A percentile compares a stretch with the other conserved stretches of the same genome.
Conservation (phyloP, 2,888 invertebrate species). For the Orchesella flavescens region DNA sequence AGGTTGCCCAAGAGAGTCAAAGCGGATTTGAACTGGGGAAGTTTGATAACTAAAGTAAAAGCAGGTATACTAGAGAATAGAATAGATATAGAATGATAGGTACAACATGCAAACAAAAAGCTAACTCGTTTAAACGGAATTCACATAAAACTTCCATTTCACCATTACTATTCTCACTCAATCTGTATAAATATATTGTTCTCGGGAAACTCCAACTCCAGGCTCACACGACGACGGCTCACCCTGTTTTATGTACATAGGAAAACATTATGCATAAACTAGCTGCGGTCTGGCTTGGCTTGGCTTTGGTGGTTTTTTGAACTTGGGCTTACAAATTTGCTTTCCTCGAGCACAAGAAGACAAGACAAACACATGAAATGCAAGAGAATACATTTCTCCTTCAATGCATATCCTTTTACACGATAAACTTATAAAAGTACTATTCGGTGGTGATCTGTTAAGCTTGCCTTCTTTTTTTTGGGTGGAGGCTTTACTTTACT, state of each 20-base stretch:
- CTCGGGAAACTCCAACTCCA: too few relatives aligned
- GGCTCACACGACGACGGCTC: neutral
- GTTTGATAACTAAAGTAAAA: neutral
- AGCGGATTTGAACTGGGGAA: too few relatives aligned
- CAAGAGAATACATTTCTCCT: too few relatives aligned
- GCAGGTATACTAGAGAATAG: too few relatives aligned
- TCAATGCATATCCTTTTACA: too few relatives aligned
- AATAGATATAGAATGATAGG: too few relatives aligned
- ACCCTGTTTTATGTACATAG: neutral
- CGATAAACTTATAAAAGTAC: too few relatives aligned
- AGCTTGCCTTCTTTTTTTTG: too few relatives aligned
- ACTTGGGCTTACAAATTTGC: neutral
- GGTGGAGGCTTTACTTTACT: too few relatives aligned
- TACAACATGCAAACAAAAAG: neutral
- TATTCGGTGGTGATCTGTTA: too few relatives aligned
- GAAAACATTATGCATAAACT: neutral
- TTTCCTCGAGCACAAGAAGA: slow-evolving; percentile 2
- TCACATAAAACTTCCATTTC: slow-evolving; percentile 54
- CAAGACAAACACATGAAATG: neutral
- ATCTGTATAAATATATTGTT: neutral
- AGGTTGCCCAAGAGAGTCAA: slow-evolving; percentile 50
- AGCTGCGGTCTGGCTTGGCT: neutral
- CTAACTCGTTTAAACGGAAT: slow-evolving; percentile 55
- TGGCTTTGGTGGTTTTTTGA: neutral
- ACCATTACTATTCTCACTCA: slow-evolving; percentile 47